Base-by-base conservation (phyloP, 92 coral and sea anemone species). In the Isaurus tuberculatus region DNA sequence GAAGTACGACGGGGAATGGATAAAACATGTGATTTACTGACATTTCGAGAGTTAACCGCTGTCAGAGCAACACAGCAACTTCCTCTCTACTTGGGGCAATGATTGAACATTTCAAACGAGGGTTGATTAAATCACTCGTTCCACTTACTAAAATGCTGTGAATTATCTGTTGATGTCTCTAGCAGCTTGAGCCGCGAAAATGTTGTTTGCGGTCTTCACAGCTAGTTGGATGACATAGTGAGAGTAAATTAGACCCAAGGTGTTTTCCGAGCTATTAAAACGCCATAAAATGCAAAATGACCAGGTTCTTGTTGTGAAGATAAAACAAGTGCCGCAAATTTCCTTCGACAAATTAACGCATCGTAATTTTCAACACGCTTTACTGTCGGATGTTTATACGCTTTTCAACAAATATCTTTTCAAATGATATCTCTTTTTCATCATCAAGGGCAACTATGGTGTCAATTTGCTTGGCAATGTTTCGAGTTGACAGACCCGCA, bases 321-420 rank as follows among this genome's bases (percentile, higher is more conserved):
- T 58, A 53, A 77, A 77, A 77, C 70, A 10, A 19, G 26, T 29
- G 80, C 80, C 65, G 36, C 80, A 74, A 74, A 34, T 43, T 77
- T 60, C 82, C 70, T 77, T 77, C 82, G 82, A 58, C 82, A 77
- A 77, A 77, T 77, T 77, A 77, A 43, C 82, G 82, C 82, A 34
- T 77, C 81, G 31, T 42, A 61, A 77, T 77, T 77, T 63, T 77
- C 82, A 77, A 77, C 82, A 77, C 82, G 3, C 14, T 77, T 77
- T 55, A 57, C 48, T 15, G 23, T 77, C 70, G 70, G 82, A 55
- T 77, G 23, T 77, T 37, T 37, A n/a, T 49, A 34, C n/a, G 64
- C 32, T 57, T 77, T 58, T 77, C 82, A 77, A 57, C 82, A 77
- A 36, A 77, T 58, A 14, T 49, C 20, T 77, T 77, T 58, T 77